phyloP scores from a whole-genome alignment of 2,888 invertebrate genomes.

The Horisme vitalbata region DNA sequence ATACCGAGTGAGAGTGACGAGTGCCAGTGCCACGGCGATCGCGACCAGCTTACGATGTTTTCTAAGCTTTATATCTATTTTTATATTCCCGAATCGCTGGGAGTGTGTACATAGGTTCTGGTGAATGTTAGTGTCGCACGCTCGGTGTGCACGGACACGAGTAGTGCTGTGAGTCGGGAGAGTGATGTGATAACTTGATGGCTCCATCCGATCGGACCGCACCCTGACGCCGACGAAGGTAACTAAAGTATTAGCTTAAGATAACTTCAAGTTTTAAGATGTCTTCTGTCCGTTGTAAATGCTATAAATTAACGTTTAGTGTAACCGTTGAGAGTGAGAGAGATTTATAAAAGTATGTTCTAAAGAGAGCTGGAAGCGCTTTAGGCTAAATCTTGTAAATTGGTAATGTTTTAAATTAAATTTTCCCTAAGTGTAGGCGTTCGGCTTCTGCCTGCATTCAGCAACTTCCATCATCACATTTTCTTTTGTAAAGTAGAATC shows the following conservation, averaged over 20 bases:
- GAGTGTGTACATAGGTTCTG: conserved; percentile 64
- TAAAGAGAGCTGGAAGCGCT: conserved; percentile 33
- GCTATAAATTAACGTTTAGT: conserved; percentile 39
- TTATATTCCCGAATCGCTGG: conserved; percentile 58
- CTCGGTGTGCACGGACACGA: conserved; percentile 36
- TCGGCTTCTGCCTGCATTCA: conserved; percentile 31
- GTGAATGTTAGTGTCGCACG: conserved; percentile 37
- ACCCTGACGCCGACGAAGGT: conserved; percentile 33
- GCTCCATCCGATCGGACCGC: conserved; percentile 17
- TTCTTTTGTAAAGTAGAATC: conserved; percentile 23
- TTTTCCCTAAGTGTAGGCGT: conserved; percentile 31
- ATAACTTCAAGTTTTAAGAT: conserved; percentile 36
- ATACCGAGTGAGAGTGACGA: conserved; percentile 61
- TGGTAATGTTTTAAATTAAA: conserved; percentile 45
- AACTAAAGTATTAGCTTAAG: conserved; percentile 39
- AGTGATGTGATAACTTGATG: conserved; percentile 28
- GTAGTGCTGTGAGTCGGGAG: conserved; percentile 24
- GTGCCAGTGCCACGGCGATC: conserved; percentile 62
- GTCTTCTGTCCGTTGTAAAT: conserved; percentile 41
- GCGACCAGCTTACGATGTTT: conserved; percentile 58
- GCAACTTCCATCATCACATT: conserved; percentile 20
- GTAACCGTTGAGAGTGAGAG: conserved; percentile 38
- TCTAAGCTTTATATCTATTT: conserved; percentile 73
- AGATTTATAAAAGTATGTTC: conserved; percentile 39
- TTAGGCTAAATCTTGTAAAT: conserved; percentile 41